A percentile compares a stretch with the other conserved stretches of the same genome.
Evolutionary conservation across 2,797 vertebrate species (phyloP).

Genomic region (Melanotaenia boesemani): DNA sequence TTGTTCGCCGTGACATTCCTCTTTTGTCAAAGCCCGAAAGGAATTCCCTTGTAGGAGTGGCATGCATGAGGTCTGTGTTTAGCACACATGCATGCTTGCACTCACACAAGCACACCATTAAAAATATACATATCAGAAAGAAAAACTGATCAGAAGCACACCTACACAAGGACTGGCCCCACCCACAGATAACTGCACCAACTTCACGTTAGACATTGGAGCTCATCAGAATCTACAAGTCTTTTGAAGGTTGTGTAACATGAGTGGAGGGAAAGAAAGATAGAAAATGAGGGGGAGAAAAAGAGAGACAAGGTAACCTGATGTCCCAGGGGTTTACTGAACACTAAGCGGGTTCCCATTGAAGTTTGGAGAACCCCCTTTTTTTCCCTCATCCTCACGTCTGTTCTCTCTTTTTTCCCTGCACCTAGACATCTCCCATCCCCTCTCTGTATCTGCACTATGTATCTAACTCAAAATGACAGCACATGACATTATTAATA

Average conservation of each 20-base stretch:
- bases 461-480: constrained; percentile 5
- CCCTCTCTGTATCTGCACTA: constrained; percentile 23
- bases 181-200: constrained; percentile 75
- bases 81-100: constrained; percentile 54
- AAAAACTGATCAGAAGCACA: constrained; percentile 40
- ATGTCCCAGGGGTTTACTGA: constrained; percentile 74
- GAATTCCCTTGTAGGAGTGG: constrained; percentile 81
- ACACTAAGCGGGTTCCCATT: constrained; percentile 73
- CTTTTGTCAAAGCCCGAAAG: constrained; percentile 76
- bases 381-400: constrained; percentile 40
- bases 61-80: constrained; percentile 73
- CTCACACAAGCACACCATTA: constrained; percentile 21
- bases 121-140: constrained; percentile 17
- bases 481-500: constrained; percentile 9
- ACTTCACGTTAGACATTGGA: constrained; percentile 75
- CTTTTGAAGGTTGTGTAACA: constrained; percentile 84
- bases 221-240: constrained; percentile 75
- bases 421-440: constrained; percentile 27
- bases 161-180: constrained; percentile 51
- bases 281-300: constrained; percentile 54
- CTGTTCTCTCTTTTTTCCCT: constrained; percentile 32
- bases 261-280: constrained; percentile 75
- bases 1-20: constrained; percentile 70
- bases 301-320: constrained; percentile 75
- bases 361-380: constrained; percentile 70